Base-by-base conservation (phyloP, 2,797 vertebrate species). In the Vespertilio murinus region DNA sequence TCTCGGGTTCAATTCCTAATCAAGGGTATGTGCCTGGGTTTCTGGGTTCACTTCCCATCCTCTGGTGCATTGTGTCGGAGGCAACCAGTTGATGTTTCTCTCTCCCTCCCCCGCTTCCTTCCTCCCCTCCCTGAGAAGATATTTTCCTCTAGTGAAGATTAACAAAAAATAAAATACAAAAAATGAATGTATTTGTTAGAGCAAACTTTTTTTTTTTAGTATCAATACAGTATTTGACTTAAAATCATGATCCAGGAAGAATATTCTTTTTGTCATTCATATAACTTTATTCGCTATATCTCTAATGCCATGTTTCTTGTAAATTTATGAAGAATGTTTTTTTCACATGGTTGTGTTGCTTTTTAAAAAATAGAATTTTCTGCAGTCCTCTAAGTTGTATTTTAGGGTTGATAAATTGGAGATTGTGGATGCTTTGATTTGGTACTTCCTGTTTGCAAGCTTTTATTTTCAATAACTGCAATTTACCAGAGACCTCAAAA, bases 401-500 rank as follows among this genome's bases (percentile, higher is more conserved):
- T 82, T 88, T 28, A 45, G n/a, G 20, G 23, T 61, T 52, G 35
- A 35, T 87, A 52, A 64, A 75, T 25, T 80, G 33, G 54, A 89
- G 35, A 81, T 81, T 56, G n/a, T 20, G 47, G 56, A 56, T 33
- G 81, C 25, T 81, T 74, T 81, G 14, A 69, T 74, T 81, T 91
- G 77, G 13, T 71, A 69, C 47, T 86, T 86, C 22, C 9, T 75
- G 18, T 54, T 49, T 45, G 56, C 7, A 73, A 22, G 0, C 28
- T 83, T 87, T 82, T 70, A 49, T 87, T 90, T 95, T 90, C 38
- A 87, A 10, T 49, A 78, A 83, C 47, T 49, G 9, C n/a, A 81
- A 25, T 91, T 88, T 79, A 40, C n/a, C 42, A 70, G 69, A 83
- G 14, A 40, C 61, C 52, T 42, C 25, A 88, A 91, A 88, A 82